A percentile compares a stretch with the other conserved stretches of the same genome.
Conservation (phyloP, 2,113 vertebrate species). For the Oncorhynchus masou region DNA sequence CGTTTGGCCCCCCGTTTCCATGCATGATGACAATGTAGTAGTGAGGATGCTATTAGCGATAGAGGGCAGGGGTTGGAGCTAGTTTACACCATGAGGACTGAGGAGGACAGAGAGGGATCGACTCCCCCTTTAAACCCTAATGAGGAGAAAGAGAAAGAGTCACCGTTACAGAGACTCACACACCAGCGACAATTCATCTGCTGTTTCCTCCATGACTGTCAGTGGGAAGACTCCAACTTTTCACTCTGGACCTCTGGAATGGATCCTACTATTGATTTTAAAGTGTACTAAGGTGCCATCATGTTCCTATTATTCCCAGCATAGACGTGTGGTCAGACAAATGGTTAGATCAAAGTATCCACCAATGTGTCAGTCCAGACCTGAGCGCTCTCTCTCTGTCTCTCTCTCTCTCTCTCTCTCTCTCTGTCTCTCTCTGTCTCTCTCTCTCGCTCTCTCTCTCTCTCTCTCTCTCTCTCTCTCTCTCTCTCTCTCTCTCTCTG, state of each 20-base stretch:
- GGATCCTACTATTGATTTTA: neutral
- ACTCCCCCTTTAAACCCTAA: neutral
- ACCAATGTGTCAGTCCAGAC: no score
- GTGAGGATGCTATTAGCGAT: slow-evolving; percentile 43
- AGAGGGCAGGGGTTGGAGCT: slow-evolving; percentile 21
- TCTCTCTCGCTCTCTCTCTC: no score
- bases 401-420: no score
- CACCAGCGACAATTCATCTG: slow-evolving; percentile 70
- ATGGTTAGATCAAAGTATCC: neutral
- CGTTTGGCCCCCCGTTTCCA: slow-evolving; percentile 47
- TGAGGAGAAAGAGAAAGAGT: neutral
- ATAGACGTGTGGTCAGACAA: slow-evolving; percentile 21
- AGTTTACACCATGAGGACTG: slow-evolving; percentile 24
- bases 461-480: no score
- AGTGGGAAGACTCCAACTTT: neutral
- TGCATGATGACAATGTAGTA: slow-evolving; percentile 45
- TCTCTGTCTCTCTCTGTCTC: no score
- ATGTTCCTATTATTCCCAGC: slow-evolving; percentile 46
- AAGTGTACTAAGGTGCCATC: no score
- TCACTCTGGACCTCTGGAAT: neutral
- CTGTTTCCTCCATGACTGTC: slow-evolving; percentile 21
- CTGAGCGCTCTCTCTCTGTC: no score
- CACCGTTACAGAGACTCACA: slow-evolving; percentile 36
- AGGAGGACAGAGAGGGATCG: slow-evolving; percentile 12
- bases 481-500: no score